Evolutionary conservation across 1,140 invertebrate species (phyloP), one percentile per base, ranked within the genome.

Genomic region (Heliconius himera): DNA sequence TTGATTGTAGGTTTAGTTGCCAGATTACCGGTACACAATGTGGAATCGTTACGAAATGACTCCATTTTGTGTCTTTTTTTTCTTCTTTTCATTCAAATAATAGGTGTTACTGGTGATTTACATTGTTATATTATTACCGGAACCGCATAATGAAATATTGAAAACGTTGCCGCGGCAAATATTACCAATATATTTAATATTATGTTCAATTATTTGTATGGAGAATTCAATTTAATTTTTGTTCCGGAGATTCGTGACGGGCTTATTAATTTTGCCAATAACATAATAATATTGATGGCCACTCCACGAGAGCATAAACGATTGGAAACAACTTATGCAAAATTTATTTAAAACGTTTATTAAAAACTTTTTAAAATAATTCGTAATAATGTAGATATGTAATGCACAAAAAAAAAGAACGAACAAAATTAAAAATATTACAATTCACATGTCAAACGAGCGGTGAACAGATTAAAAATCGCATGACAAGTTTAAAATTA

Each of bases 81-180:
- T 85, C 29, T 82, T 46, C 13, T 46, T 46, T 46, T 46, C 84
- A 88, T 90, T 20, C 41, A 51, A 51, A 93, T 94, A 89, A 92
- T 93, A 93, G 88, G 88, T 93, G 88, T 90, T 90, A 89, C 84
- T 84, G 87, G 80, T 88, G 87, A 90, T 89, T 92, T 86, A 83
- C 84, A 87, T 87, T 84, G 87, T 89, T 89, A 86, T 91, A 85
- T 91, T 91, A 91, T 91, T 91, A 91, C 84, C 70, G 86, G 81
- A 83, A 88, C 84, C 84, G 81, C 86, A 86, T 89, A 92, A 91
- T 91, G 83, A 85, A 86, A 83, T 85, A 83, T 86, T 81, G 80
- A 87, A 86, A 83, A 82, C 78, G 46, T 74, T 29, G 75, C 78
- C 73, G 56, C 56, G 74, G 81, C 72, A 78, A 81, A 78, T 78